These are phyloP conservation scores for Pachyseris speciosa DNA, from an alignment of 64 coral and sea anemone genomes.

Conservation along the genomic window DNA sequence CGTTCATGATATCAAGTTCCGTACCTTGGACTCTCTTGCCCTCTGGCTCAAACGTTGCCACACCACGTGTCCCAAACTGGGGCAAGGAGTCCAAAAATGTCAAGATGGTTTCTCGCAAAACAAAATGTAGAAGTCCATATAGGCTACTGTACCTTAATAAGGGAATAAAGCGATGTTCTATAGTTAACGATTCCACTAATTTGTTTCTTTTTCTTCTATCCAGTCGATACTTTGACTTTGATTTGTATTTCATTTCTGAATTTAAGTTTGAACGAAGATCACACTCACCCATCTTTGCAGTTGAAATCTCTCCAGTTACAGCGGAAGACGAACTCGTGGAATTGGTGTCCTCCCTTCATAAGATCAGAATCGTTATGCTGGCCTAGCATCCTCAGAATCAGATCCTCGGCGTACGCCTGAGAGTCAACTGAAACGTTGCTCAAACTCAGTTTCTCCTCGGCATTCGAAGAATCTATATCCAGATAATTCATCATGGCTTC, in stretches of 20 bases:
- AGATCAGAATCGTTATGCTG: neutral
- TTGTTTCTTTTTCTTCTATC: neutral
- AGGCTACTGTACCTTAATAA: too few species aligned
- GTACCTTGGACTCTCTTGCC: too few species aligned
- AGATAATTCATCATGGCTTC: conserved; percentile 6
- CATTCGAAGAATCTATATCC: neutral
- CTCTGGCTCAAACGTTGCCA: too few species aligned
- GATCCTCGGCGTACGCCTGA: neutral
- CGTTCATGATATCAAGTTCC: too few species aligned
- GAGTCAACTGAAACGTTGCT: conserved; percentile 29
- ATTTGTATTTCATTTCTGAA: too few species aligned
- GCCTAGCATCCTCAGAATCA: conserved; percentile 2
- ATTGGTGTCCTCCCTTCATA: conserved; percentile 14
- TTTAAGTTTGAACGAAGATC: neutral
- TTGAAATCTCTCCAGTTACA: conserved; percentile 56
- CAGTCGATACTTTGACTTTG: neutral
- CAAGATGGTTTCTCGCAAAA: too few species aligned
- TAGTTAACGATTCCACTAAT: too few species aligned
- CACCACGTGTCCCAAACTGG: too few species aligned
- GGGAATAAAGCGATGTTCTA: too few species aligned
- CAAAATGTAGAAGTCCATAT: too few species aligned
- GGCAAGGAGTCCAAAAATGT: too few species aligned
- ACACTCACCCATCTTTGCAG: conserved; percentile 58
- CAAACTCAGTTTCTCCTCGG: neutral
- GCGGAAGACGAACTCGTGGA: conserved; percentile 50